These are phyloP conservation scores for Marmota flaviventris DNA, from an alignment of 2,113 vertebrate genomes.

Conservation along the genomic window DNA sequence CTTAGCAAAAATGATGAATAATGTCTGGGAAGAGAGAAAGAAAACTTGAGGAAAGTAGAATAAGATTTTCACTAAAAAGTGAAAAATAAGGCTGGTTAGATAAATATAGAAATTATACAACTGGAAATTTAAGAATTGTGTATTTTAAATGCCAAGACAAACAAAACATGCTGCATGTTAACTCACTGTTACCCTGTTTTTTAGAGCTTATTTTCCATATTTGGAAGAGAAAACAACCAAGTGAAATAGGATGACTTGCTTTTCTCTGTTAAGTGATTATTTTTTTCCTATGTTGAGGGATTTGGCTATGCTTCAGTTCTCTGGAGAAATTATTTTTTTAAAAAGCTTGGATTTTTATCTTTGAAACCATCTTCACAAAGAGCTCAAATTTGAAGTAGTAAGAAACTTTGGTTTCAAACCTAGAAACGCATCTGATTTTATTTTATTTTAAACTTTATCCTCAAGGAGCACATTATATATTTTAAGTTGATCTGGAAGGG, in stretches of 20 bases:
- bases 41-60: slow-evolving; percentile 56
- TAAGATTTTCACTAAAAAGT: slow-evolving; percentile 51
- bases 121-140: slow-evolving; percentile 59
- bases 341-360: slow-evolving; percentile 65
- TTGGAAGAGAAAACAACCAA: slow-evolving; percentile 75
- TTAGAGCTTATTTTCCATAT: slow-evolving; percentile 46
- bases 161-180: slow-evolving; percentile 65
- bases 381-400: slow-evolving; percentile 72
- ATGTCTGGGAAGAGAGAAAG: slow-evolving; percentile 10
- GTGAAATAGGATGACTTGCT: slow-evolving; percentile 71
- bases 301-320: slow-evolving; percentile 70
- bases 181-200: slow-evolving; percentile 56
- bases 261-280: slow-evolving; percentile 72
- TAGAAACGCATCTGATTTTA: slow-evolving; percentile 76
- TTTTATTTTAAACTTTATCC: slow-evolving; percentile 79
- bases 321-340: slow-evolving; percentile 39
- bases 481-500: slow-evolving; percentile 68
- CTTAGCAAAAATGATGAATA: slow-evolving; percentile 59
- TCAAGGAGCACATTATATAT: slow-evolving; percentile 65
- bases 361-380: slow-evolving; percentile 76
- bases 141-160: slow-evolving; percentile 70
- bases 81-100: slow-evolving; percentile 53
- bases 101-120: slow-evolving; percentile 60
- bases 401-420: slow-evolving; percentile 76
- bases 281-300: slow-evolving; percentile 53